A percentile compares a stretch with the other conserved stretches of the same genome.
phyloP scores from a whole-genome alignment of 1,140 invertebrate genomes.

The Pararge aegeria region DNA sequence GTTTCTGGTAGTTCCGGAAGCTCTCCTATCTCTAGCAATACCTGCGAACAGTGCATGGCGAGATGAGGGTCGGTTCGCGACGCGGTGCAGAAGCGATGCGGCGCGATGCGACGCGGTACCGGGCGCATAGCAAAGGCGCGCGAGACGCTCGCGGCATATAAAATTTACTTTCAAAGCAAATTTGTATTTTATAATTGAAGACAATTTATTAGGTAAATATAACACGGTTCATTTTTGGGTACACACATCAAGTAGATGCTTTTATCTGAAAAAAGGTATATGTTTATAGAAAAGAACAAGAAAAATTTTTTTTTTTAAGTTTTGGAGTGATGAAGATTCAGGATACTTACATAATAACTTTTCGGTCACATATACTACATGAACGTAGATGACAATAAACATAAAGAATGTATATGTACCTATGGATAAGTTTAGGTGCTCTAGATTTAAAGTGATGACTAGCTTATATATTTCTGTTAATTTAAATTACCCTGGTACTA shows the following conservation, averaged over 20 bases:
- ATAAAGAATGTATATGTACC: slow-evolving; percentile 48
- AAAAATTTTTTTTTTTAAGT: neutral
- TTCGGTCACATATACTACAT: slow-evolving; percentile 42
- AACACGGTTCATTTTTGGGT: neutral
- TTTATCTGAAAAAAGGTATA: slow-evolving; percentile 24
- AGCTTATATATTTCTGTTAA: slow-evolving; percentile 5
- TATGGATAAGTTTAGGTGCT: slow-evolving; percentile 68
- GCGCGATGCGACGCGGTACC: slow-evolving; percentile 41
- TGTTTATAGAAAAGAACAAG: slow-evolving; percentile 15
- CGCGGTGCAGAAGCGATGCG: slow-evolving; percentile 20
- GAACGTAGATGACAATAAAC: slow-evolving; percentile 57
- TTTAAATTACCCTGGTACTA: slow-evolving; percentile 36
- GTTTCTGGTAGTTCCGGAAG: slow-evolving; percentile 83
- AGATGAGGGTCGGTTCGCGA: slow-evolving; percentile 31
- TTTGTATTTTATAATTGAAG: neutral
- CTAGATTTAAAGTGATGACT: slow-evolving; percentile 43
- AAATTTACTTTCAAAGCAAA: slow-evolving; percentile 7
- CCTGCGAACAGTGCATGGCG: slow-evolving; percentile 65
- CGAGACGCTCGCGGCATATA: slow-evolving; percentile 34
- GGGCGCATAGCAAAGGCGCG: slow-evolving; percentile 52
- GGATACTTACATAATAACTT: slow-evolving; percentile 36
- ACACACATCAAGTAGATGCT: slow-evolving; percentile 6
- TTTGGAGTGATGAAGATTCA: slow-evolving; percentile 14
- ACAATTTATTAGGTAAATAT: too few relatives aligned
- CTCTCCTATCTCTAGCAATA: slow-evolving; percentile 80